phyloP scores from a whole-genome alignment of 2,797 vertebrate genomes.

The Characodon lateralis region DNA sequence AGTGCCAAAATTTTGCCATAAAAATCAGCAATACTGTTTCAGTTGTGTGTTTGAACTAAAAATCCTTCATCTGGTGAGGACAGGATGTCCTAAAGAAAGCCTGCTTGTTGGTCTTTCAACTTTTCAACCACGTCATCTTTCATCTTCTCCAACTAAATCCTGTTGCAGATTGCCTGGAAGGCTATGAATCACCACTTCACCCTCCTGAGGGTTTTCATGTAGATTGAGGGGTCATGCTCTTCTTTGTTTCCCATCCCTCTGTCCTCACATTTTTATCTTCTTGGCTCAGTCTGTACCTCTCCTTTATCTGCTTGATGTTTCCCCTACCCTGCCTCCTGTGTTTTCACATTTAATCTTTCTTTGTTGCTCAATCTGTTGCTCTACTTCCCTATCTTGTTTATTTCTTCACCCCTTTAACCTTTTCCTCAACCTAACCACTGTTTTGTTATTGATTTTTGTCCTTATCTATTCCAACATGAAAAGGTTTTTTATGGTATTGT shows the following conservation, averaged over 20 bases:
- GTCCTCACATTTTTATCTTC: constrained; percentile 39
- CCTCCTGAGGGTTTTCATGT: constrained; percentile 17
- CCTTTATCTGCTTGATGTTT: constrained; percentile 8
- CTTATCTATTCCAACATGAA: not conserved
- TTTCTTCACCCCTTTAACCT: not conserved
- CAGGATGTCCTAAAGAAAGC: not conserved
- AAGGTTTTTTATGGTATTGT: not conserved
- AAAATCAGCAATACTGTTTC: not conserved
- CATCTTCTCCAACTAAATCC: constrained; percentile 1
- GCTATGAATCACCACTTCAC: constrained; percentile 28
- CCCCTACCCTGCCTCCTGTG: constrained; percentile 24
- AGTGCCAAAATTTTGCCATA: not conserved
- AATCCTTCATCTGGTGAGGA: not conserved
- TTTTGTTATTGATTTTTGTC: not conserved
- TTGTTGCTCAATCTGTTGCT: not conserved
- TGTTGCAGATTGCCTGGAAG: constrained; percentile 9
- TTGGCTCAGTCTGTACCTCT: constrained; percentile 3
- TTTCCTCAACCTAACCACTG: not conserved
- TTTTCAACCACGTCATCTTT: constrained; percentile 8
- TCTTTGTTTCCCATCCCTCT: constrained; percentile 26
- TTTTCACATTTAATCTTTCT: constrained; percentile 22
- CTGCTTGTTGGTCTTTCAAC: constrained; percentile 2
- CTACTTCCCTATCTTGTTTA: not conserved
- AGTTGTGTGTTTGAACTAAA: not conserved
- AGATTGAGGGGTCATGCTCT: not conserved